Evolutionary conservation across 2,888 invertebrate species (phyloP).

Genomic region (Ormyrus pomaceus): DNA sequence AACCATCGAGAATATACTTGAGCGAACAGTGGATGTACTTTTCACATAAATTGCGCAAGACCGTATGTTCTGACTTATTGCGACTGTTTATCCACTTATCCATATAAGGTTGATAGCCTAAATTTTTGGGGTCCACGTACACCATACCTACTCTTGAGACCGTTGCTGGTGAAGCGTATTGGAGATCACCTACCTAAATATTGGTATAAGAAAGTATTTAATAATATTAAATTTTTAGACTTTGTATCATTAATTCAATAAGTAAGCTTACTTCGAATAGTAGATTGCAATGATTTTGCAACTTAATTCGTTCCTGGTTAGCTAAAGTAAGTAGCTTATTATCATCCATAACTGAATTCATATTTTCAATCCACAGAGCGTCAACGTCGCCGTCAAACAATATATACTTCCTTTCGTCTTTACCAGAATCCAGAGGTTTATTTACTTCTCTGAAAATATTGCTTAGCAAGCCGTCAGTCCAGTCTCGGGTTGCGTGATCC

Average conservation of each 20-base stretch:
- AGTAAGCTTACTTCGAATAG: constrained; percentile 84
- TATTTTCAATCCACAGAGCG: constrained; percentile 96
- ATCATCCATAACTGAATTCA: constrained; percentile 98
- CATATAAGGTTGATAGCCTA: constrained; percentile 92
- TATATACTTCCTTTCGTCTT: constrained; percentile 87
- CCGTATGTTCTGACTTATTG: constrained; percentile 74
- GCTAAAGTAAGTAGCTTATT: constrained; percentile 92
- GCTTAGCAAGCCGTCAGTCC: constrained; percentile 94
- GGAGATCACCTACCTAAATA: constrained; percentile 86
- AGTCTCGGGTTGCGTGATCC: constrained; percentile 91
- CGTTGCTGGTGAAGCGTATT: constrained; percentile 94
- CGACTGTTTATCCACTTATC: constrained; percentile 85
- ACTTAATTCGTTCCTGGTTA: constrained; percentile 91
- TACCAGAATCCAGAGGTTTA: constrained; percentile 80
- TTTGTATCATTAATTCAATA: too few relatives aligned
- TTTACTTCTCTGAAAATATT: constrained; percentile 95
- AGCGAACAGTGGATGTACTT: constrained; percentile 86
- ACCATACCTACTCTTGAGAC: constrained; percentile 96
- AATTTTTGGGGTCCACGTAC: constrained; percentile 93
- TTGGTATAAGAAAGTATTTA: not conserved
- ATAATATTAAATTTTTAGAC: too few relatives aligned
- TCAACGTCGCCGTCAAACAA: constrained; percentile 96
- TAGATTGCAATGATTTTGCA: constrained; percentile 88
- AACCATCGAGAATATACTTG: constrained; percentile 84
- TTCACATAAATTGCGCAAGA: constrained; percentile 81